Evolutionary conservation across 92 coral and sea anemone species (phyloP).

Genomic region (Paragorgia papillata): DNA sequence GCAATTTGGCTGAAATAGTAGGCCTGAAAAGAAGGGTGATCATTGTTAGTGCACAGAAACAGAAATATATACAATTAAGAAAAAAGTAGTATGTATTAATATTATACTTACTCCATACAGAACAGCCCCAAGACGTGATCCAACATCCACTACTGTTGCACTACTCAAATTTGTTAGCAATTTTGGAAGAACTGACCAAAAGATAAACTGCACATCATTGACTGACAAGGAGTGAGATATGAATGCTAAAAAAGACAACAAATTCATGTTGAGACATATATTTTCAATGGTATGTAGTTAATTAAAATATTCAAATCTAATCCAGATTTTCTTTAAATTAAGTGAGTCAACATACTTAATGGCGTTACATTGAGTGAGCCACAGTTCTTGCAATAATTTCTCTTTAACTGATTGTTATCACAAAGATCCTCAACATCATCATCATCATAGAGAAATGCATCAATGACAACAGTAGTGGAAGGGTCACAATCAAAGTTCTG

Average conservation of each 20-base stretch:
- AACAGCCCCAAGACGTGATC: slow-evolving; percentile 83
- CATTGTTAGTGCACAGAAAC: background rate
- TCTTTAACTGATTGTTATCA: slow-evolving; percentile 66
- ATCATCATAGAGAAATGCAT: slow-evolving; percentile 79
- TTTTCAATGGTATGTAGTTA: background rate
- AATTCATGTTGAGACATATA: background rate
- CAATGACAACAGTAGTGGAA: slow-evolving; percentile 69
- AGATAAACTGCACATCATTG: slow-evolving; percentile 61
- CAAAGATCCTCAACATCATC: slow-evolving; percentile 74
- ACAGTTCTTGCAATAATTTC: slow-evolving; percentile 71
- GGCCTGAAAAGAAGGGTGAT: slow-evolving; percentile 52
- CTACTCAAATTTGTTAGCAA: slow-evolving; percentile 15
- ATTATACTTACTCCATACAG: slow-evolving; percentile 70
- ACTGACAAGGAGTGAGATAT: slow-evolving; percentile 77
- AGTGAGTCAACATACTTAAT: slow-evolving; percentile 55
- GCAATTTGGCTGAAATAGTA: slow-evolving; percentile 62
- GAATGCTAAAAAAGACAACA: slow-evolving; percentile 58
- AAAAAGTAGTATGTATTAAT: too few species aligned
- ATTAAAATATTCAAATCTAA: background rate
- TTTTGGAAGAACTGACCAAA: slow-evolving; percentile 60
- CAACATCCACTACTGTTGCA: slow-evolving; percentile 62
- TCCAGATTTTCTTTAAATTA: too few species aligned
- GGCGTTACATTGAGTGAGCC: slow-evolving; percentile 76
- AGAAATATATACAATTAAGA: background rate
- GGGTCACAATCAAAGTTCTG: slow-evolving; percentile 59